These are phyloP conservation scores for Netelia melanura DNA, from an alignment of 2,888 invertebrate species.

Conservation along the genomic window DNA sequence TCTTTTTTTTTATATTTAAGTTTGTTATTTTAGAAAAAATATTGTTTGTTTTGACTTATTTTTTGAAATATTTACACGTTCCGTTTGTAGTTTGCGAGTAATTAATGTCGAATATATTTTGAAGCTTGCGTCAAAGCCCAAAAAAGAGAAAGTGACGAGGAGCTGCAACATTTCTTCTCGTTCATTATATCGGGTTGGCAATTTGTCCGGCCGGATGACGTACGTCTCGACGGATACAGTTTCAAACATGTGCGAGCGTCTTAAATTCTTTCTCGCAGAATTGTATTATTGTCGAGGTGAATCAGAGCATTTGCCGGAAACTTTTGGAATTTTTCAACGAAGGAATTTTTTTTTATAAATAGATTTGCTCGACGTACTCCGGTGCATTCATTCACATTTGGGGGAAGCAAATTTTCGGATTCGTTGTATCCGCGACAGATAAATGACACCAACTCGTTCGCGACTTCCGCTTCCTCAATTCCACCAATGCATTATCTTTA, in stretches of 20 bases:
- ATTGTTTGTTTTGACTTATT: too few species aligned
- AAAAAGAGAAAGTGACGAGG: not conserved
- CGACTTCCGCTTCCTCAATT: slow-evolving; percentile 47
- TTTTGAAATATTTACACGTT: not conserved
- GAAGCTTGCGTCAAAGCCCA: slow-evolving; percentile 21
- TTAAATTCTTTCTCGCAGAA: slow-evolving; percentile 21
- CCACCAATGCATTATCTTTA: not conserved
- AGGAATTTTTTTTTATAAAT: slow-evolving; percentile 6
- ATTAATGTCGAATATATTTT: not conserved
- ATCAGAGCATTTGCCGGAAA: not conserved
- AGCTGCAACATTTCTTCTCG: not conserved
- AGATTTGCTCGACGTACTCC: not conserved
- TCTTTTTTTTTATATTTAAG: not conserved
- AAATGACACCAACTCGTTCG: slow-evolving; percentile 11
- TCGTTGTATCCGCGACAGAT: slow-evolving; percentile 17
- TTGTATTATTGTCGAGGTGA: slow-evolving; percentile 7
- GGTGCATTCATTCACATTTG: not conserved
- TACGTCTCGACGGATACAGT: slow-evolving; percentile 18
- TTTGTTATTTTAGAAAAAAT: not conserved
- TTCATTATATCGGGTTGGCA: not conserved
- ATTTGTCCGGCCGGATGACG: slow-evolving; percentile 29
- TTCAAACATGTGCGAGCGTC: slow-evolving; percentile 6
- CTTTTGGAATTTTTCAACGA: slow-evolving; percentile 1
- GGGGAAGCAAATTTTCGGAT: slow-evolving; percentile 6
- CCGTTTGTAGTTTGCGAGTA: not conserved